These are phyloP conservation scores for Ageneiosus marmoratus DNA, from an alignment of 2,113 vertebrate genomes.

Conservation along the genomic window DNA sequence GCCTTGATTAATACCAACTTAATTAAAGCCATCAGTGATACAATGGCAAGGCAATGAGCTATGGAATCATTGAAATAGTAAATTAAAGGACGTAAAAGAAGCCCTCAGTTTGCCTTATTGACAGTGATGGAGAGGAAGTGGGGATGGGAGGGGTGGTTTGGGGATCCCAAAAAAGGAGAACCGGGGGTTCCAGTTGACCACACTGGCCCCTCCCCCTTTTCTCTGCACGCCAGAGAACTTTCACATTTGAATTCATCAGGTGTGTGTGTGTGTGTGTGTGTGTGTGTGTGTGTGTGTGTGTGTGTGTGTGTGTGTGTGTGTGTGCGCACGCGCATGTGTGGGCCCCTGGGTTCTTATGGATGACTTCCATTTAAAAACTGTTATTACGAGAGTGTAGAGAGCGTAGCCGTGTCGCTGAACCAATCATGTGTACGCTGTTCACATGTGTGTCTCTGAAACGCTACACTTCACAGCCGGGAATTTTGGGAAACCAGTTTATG, in stretches of 20 bases:
- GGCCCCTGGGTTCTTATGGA: conserved; percentile 63
- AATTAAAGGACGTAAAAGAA: conserved; percentile 86
- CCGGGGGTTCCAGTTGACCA: conserved; percentile 50
- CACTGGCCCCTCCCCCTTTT: conserved; percentile 50
- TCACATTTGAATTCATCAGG: conserved; percentile 56
- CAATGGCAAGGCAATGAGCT: conserved; percentile 98
- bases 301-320: background rate
- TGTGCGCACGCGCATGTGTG: background rate
- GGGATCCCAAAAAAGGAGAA: conserved; percentile 6
- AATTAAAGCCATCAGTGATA: conserved; percentile 99
- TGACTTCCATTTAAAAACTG: conserved; percentile 58
- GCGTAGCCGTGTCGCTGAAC: conserved; percentile 52
- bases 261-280: background rate
- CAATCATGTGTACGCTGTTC: conserved; percentile 40
- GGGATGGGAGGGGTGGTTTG: conserved; percentile 67
- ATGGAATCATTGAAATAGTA: conserved; percentile 98
- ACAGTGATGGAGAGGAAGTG: conserved; percentile 92
- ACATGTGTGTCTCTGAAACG: conserved; percentile 33
- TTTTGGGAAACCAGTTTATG: background rate
- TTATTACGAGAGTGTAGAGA: conserved; percentile 51
- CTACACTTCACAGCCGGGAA: conserved; percentile 12
- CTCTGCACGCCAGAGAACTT: conserved; percentile 56
- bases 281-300: background rate
- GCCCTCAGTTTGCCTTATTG: conserved; percentile 83
- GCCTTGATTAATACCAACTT: conserved; percentile 98